Percentiles rank a stretch among this genome's conserved stretches.
Evolutionary conservation across 2,797 vertebrate species (phyloP).

Genomic region (Avahi laniger): DNA sequence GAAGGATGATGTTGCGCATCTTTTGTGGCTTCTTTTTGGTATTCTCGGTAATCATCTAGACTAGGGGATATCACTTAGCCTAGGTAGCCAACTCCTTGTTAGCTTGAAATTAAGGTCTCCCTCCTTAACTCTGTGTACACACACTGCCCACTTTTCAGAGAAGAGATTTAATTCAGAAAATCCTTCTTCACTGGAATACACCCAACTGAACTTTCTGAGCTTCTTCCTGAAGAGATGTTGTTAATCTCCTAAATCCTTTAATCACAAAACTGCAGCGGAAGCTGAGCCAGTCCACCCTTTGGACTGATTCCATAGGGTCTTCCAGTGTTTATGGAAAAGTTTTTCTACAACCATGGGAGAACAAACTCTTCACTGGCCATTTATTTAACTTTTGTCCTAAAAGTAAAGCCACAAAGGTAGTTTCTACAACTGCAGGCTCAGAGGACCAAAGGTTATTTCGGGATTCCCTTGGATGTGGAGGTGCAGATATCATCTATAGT

Average conservation of each 20-base stretch:
- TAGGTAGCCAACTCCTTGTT: background rate
- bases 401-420: background rate
- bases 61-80: background rate
- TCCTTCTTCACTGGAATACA: slow-evolving; percentile 51
- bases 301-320: background rate
- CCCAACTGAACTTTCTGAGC: slow-evolving; percentile 40
- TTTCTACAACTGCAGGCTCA: background rate
- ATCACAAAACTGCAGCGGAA: slow-evolving; percentile 49
- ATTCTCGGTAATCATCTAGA: background rate
- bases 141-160: background rate
- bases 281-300: background rate
- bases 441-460: background rate
- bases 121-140: background rate
- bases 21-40: background rate
- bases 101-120: background rate
- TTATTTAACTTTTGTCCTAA: background rate
- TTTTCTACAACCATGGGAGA: background rate
- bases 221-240: slow-evolving; percentile 49
- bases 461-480: background rate
- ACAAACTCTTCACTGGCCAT: background rate
- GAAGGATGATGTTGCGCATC: background rate
- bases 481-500: too few species aligned
- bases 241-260: slow-evolving; percentile 70
- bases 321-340: background rate
- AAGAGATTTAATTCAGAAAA: slow-evolving; percentile 60